These are phyloP conservation scores for Parnassius orleans DNA, from an alignment of 2,888 invertebrate genomes.

Conservation along the genomic window DNA sequence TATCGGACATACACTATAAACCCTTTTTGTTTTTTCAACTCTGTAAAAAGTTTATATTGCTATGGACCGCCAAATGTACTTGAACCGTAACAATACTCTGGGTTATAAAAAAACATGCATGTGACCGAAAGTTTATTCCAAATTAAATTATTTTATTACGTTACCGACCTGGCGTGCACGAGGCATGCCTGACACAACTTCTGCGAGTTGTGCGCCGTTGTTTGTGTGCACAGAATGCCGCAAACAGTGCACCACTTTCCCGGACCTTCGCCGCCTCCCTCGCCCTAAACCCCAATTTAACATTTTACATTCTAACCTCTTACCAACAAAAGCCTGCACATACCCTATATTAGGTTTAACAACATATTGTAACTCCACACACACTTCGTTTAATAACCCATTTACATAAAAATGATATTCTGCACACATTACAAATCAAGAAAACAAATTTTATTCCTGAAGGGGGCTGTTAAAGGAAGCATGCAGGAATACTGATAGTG, in stretches of 20 bases:
- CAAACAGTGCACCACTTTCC: slow-evolving; percentile 76
- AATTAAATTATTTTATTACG: slow-evolving; percentile 34
- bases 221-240: slow-evolving; percentile 77
- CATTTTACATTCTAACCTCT: slow-evolving; percentile 61
- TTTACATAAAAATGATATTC: slow-evolving; percentile 69
- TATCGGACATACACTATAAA: no score
- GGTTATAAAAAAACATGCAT: slow-evolving; percentile 26
- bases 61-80: slow-evolving; percentile 12
- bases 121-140: slow-evolving; percentile 27
- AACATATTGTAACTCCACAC: slow-evolving; percentile 50
- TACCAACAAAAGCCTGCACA: slow-evolving; percentile 33
- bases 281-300: slow-evolving; percentile 76
- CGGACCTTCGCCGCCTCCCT: slow-evolving; percentile 66
- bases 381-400: slow-evolving; percentile 79
- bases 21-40: no score
- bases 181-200: slow-evolving; percentile 80
- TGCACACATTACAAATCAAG: slow-evolving; percentile 73
- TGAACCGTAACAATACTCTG: slow-evolving; percentile 4
- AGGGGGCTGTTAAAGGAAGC: slow-evolving; percentile 79
- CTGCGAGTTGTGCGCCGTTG: slow-evolving; percentile 76
- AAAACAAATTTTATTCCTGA: slow-evolving; percentile 46
- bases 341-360: slow-evolving; percentile 22
- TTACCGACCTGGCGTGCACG: slow-evolving; percentile 82
- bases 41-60: neutral
- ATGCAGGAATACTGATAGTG: slow-evolving; percentile 64